Evolutionary conservation across 2,888 invertebrate genomes (phyloP), one percentile per base, ranked within the genome.

Genomic region (Ormyrus thymus): DNA sequence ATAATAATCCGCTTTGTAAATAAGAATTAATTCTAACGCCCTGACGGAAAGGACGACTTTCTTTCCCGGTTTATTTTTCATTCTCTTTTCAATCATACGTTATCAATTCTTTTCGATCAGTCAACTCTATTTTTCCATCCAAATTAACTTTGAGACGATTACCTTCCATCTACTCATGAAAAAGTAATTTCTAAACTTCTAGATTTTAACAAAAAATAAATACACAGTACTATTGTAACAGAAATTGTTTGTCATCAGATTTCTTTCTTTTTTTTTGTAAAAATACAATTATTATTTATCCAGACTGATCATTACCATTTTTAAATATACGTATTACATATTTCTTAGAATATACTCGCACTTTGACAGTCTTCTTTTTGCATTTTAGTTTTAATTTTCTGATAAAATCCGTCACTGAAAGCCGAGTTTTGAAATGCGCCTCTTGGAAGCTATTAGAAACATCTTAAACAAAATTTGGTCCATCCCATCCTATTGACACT

Each of bases 1-100:
- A 82, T 81, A 71, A 69, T 69, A 62, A 79, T 83, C 66, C 68
- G 62, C 74, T 77, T 79, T 73, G 62, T 79, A 85, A 86, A 83
- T 78, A 78, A 84, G 66, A 77, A 45, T 81, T 79, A 78, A 66
- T 79, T 79, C 69, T 70, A 79, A 76, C 62, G 55, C 29, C 64
- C 68, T 48, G 53, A 68, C 76, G 66, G 50, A 76, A 75, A 73
- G 56, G 50, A 64, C 45, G 29, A 66, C 46, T 69, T 62, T 61
- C n/a, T 74, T 70, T 48, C 29, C 29, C 29, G 29, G 29, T 29
- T 58, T 48, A 62, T 61, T 71, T 71, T 43, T 48, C 51, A 65
- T 64, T 53, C 15, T 72, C 50, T 55, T 68, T 72, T 59, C 7
- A 71, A 65, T 15, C 56, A 78, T 55, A 10, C 68, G 62, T 13